Base-by-base conservation (phyloP, 1,140 invertebrate genomes). In the Babylonia areolata region DNA sequence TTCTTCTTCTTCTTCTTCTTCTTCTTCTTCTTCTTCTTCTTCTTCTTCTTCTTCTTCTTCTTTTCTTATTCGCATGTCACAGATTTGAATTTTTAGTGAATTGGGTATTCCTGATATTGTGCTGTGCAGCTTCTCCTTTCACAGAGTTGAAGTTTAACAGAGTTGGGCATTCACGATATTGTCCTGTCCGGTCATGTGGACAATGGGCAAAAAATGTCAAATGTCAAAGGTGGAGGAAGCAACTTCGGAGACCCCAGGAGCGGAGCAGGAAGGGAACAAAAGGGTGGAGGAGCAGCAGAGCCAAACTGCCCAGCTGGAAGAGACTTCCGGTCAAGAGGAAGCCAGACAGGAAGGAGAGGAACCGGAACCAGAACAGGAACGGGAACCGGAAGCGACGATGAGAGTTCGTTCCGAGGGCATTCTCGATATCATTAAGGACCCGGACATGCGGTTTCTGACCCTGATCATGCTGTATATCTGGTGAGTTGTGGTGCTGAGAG, bases 401-500 rank as follows among this genome's bases (percentile, higher is more conserved):
- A 64, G 28, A 64, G 37, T 23, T n/a, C 51, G 35, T 42, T 40
- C 80, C n/a, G 81, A 77, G 1, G 78, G 75, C 9, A 39, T 80
- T 40, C 39, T 78, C 11, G 82, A 81, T 3, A 79, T 86, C 28
- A 58, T 84, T 51, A 87, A 85, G 51, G 87, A 89, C 51, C 80
- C 81, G 1, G 82, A 87, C 40, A 82, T 86, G 33, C 77, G 83
- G n/a, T 87, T 89, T 58, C 33, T 89, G 2, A 84, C 69, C 28
- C 84, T 86, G 42, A 83, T 82, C 15, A 39, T 78, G n/a, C 35
- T 89, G 20, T 42, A 79, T 11, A 81, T 85, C 35, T 80, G 78
- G 78, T 80, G 42, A 69, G 51, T 51, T 51, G 9, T 9, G 17
- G 46, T 51, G 9, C 2, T 51, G n/a, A n/a, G n/a, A n/a, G n/a